These are phyloP conservation scores for Pelodiscus sinensis DNA, from an alignment of 2,113 vertebrate genomes.

Conservation along the genomic window DNA sequence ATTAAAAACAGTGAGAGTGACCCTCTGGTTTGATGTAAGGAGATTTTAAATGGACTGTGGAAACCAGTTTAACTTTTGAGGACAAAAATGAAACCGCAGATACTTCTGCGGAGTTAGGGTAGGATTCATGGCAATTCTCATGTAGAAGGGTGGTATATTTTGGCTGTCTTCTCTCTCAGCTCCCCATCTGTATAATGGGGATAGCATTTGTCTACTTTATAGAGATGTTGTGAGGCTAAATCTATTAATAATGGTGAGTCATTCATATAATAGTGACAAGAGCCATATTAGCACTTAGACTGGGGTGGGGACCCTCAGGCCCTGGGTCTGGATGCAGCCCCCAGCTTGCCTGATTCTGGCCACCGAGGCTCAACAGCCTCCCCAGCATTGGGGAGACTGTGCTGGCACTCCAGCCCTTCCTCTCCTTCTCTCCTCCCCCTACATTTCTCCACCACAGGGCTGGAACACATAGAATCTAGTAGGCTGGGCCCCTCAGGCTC, in stretches of 20 bases:
- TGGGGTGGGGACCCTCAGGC: too few species aligned
- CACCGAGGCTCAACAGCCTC: too few species aligned
- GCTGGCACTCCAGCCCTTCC: too few species aligned
- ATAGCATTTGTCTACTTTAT: not conserved
- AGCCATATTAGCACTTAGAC: not conserved
- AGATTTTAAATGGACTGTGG: slow-evolving; percentile 21
- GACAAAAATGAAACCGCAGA: not conserved
- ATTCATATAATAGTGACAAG: not conserved
- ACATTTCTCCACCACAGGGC: too few species aligned
- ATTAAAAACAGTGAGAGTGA: slow-evolving; percentile 17
- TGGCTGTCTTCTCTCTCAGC: not conserved
- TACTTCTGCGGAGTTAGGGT: not conserved
- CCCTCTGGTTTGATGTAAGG: slow-evolving; percentile 15
- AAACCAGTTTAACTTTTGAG: slow-evolving; percentile 4
- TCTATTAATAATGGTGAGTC: not conserved
- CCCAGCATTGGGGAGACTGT: too few species aligned
- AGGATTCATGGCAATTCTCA: not conserved
- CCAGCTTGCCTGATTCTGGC: too few species aligned
- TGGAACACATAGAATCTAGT: too few species aligned
- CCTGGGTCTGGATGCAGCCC: too few species aligned
- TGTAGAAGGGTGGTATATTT: not conserved
- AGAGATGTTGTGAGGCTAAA: not conserved
- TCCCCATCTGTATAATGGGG: not conserved
- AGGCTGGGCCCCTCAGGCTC: too few species aligned
- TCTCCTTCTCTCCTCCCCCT: too few species aligned